A percentile compares a stretch with the other conserved stretches of the same genome.
Conservation (phyloP, 2,113 vertebrate species). For the Cebidichthys violaceus region DNA sequence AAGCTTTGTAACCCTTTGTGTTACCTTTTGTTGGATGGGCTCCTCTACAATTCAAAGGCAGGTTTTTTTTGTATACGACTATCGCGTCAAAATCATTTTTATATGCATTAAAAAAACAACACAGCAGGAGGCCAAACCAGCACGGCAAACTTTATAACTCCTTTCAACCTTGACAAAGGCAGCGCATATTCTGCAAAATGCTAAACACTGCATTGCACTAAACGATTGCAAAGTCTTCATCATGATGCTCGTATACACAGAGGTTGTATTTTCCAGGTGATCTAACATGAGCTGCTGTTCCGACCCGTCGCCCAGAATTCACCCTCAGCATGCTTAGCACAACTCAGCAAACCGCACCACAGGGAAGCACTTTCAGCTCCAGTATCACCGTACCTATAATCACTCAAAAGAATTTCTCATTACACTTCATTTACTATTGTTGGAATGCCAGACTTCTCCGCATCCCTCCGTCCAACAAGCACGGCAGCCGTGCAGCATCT, state of each 20-base stretch:
- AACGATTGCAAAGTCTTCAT: background rate
- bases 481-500: slow-evolving; percentile 59
- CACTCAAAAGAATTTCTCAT: slow-evolving; percentile 50
- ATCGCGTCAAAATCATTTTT: too few relatives aligned
- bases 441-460: slow-evolving; percentile 25
- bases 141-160: background rate
- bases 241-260: background rate
- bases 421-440: slow-evolving; percentile 53
- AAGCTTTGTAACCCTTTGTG: too few relatives aligned
- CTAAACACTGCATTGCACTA: background rate
- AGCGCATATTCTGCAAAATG: too few relatives aligned
- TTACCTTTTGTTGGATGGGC: too few relatives aligned
- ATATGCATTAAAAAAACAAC: too few relatives aligned
- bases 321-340: slow-evolving; percentile 33
- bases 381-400: slow-evolving; percentile 61
- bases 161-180: too few relatives aligned
- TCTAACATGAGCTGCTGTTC: slow-evolving; percentile 16
- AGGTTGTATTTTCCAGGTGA: slow-evolving; percentile 46
- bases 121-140: background rate
- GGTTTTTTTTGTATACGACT: too few relatives aligned
- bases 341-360: slow-evolving; percentile 45
- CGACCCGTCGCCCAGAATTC: slow-evolving; percentile 22
- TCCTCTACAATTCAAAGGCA: too few relatives aligned
- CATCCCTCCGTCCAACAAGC: slow-evolving; percentile 37
- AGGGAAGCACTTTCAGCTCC: slow-evolving; percentile 46